Percentiles rank a stretch among this genome's conserved stretches.
phyloP scores from a whole-genome alignment of 2,888 invertebrate species.

The Luffia ferchaultella region DNA sequence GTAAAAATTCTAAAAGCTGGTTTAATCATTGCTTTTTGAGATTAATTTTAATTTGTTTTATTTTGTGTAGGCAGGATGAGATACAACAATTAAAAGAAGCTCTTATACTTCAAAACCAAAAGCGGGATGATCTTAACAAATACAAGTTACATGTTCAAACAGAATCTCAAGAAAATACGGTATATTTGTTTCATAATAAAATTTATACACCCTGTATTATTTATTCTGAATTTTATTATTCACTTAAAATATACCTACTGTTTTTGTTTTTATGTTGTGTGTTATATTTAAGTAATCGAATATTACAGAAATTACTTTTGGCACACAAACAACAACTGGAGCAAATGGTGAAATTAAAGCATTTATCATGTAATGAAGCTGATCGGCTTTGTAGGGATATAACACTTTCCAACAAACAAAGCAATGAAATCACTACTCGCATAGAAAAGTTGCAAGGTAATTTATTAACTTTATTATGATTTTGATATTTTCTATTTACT shows the following conservation, averaged over 20 bases:
- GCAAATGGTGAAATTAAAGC: constrained; percentile 70
- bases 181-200: too few relatives aligned
- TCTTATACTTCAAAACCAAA: constrained; percentile 38
- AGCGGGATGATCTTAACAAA: constrained; percentile 45
- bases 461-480: too few relatives aligned
- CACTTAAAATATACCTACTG: too few relatives aligned
- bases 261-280: too few relatives aligned
- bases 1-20: too few relatives aligned
- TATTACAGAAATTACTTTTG: constrained; percentile 67
- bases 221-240: too few relatives aligned
- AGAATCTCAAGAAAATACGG: constrained; percentile 58
- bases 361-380: constrained; percentile 45
- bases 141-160: constrained; percentile 47
- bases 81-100: constrained; percentile 47
- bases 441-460: constrained; percentile 45
- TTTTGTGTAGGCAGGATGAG: constrained; percentile 46
- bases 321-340: constrained; percentile 75
- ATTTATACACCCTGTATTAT: too few relatives aligned
- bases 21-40: too few relatives aligned
- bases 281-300: constrained; percentile 3
- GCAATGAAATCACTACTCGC: constrained; percentile 42
- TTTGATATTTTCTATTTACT: neutral
- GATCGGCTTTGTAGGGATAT: constrained; percentile 51
- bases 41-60: constrained; percentile 3
- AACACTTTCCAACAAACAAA: constrained; percentile 49